These are phyloP conservation scores for Salminus brasiliensis DNA, from an alignment of 2,113 vertebrate genomes.

Conservation along the genomic window DNA sequence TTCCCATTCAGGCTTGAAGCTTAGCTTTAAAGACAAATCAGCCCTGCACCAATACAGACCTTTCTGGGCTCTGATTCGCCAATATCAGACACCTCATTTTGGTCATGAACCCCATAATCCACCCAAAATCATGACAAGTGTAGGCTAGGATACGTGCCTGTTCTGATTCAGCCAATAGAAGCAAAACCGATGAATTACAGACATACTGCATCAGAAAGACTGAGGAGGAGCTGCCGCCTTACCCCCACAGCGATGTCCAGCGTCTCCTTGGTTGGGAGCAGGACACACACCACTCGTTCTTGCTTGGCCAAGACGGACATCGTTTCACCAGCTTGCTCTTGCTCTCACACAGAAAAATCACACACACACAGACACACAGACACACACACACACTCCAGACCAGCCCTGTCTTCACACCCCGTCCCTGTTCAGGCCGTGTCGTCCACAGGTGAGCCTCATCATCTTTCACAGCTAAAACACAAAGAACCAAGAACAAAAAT, in stretches of 20 bases:
- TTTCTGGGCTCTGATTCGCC: no score
- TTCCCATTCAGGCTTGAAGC: no score
- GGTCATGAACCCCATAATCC: no score
- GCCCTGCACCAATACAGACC: no score
- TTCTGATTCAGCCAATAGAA: no score
- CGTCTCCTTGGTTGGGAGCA: constrained; percentile 84
- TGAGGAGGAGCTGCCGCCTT: constrained; percentile 44
- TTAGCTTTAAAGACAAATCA: no score
- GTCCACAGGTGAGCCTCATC: constrained; percentile 23
- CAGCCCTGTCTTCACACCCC: constrained; percentile 57
- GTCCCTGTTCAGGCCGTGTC: not conserved
- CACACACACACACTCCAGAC: not conserved
- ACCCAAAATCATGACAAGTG: no score
- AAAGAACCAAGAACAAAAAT: constrained; percentile 8
- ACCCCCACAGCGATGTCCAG: constrained; percentile 82
- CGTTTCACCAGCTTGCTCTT: constrained; percentile 24
- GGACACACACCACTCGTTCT: constrained; percentile 80
- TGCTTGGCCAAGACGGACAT: constrained; percentile 75
- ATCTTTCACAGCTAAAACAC: not conserved
- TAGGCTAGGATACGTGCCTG: no score
- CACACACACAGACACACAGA: not conserved
- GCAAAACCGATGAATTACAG: no score
- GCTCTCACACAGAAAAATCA: constrained; percentile 33
- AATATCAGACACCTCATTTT: no score
- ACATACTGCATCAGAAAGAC: no score